Base-by-base conservation (phyloP, 2,888 invertebrate species). In the Lasioglossum calceatum region DNA sequence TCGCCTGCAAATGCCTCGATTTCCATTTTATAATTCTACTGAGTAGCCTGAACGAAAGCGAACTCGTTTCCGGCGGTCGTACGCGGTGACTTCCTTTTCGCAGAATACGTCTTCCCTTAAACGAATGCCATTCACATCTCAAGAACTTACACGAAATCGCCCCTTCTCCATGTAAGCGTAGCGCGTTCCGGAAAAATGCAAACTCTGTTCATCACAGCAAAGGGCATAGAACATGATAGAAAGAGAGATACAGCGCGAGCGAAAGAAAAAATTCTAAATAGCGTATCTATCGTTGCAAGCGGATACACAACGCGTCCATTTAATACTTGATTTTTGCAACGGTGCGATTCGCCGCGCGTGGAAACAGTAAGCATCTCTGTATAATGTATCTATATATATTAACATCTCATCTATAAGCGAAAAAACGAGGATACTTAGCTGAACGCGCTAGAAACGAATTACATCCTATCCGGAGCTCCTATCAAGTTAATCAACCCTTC, bases 161-260 rank as follows among this genome's bases (percentile, higher is more conserved):
- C 10, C 42, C 47, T 74, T 61, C 54, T 77, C 36, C 19, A 47
- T 54, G 76, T 79, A 81, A 79, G 77, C 54, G 42, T 80, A 42
- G 27, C 67, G 79, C 39, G 19, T 87, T 74, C 77, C 54, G 61
- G 64, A 10, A 54, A 67, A 87, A 87, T 87, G 84, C 77, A 87
- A 81, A 79, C 39, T 87, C 79, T 77, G 81, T 73, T 79, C 44
- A 86, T 86, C 84, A 87, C 87, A 87, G 87, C 87, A 81, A 81
- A 79, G 81, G 80, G 79, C 77, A 79, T 23, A 71, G n/a, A 71
- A 39, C 36, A n/a, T 23, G 79, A 79, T 36, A 70, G 32, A 70
- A 10, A 70, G 77, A 79, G 39, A 70, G 36, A 70, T 10, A 70
- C 36, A 36, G 32, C 36, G 70, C 36, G 64, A 70, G 8, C 36